phyloP scores from a whole-genome alignment of 2,797 vertebrate species.

The Silurus lanzhouensis region DNA sequence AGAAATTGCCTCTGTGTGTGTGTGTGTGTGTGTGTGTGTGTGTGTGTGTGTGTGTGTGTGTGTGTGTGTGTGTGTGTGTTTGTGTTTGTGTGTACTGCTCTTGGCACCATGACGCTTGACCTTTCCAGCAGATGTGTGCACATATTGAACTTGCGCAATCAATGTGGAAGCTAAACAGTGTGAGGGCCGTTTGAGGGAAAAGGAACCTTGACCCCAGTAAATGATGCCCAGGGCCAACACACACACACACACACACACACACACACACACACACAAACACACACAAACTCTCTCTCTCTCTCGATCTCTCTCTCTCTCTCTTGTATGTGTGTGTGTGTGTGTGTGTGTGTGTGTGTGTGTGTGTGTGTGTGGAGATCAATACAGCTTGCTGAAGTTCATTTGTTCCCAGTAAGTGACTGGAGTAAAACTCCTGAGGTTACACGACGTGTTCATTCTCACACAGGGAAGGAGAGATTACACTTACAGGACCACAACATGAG shows the following conservation, averaged over 20 bases:
- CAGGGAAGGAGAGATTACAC: neutral
- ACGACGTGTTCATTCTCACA: conserved; percentile 8
- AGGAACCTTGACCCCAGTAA: conserved; percentile 67
- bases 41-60: too few species aligned
- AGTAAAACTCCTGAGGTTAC: neutral
- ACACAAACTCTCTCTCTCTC: neutral
- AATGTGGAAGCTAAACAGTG: conserved; percentile 58
- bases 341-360: neutral
- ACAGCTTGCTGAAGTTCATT: conserved; percentile 27
- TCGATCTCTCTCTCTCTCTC: too few species aligned
- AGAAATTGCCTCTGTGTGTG: too few species aligned
- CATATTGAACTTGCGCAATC: conserved; percentile 53
- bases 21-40: too few species aligned
- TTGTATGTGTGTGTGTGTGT: neutral
- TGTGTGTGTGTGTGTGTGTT: neutral
- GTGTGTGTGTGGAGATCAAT: conserved; percentile 3
- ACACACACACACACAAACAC: conserved; percentile 18
- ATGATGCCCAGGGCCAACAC: conserved; percentile 52
- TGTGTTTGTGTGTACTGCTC: conserved; percentile 17
- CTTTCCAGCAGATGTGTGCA: conserved; percentile 48
- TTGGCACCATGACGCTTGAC: conserved; percentile 42
- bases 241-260: conserved; percentile 7
- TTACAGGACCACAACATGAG: neutral
- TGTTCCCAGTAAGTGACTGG: conserved; percentile 15
- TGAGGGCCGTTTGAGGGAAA: conserved; percentile 26